These are phyloP conservation scores for Mustelus asterias DNA, from an alignment of 2,113 vertebrate species.

Conservation along the genomic window DNA sequence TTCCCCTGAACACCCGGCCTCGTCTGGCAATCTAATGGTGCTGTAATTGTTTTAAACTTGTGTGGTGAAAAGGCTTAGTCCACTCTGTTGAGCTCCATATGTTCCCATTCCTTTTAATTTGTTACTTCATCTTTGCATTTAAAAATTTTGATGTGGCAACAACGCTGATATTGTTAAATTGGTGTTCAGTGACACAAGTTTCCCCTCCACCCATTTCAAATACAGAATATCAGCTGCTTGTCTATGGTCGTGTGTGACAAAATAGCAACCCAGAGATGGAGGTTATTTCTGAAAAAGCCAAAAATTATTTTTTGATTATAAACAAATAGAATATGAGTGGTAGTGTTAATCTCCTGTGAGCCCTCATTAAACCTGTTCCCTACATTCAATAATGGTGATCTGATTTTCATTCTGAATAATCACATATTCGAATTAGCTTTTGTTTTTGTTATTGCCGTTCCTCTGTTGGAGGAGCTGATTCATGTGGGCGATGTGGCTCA, in stretches of 20 bases:
- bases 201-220: not conserved
- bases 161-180: not conserved
- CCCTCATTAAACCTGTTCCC: not conserved
- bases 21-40: not conserved
- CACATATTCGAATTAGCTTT: not conserved
- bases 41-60: not conserved
- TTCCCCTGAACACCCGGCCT: not conserved
- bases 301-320: not conserved
- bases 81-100: not conserved
- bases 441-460: not conserved
- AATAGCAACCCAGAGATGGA: not conserved
- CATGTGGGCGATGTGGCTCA: not conserved
- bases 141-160: not conserved
- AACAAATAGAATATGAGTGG: too few relatives aligned
- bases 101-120: not conserved
- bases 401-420: not conserved
- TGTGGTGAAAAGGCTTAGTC: not conserved
- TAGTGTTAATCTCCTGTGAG: not conserved
- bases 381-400: not conserved
- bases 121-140: not conserved
- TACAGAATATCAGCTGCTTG: not conserved
- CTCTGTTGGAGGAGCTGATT: not conserved
- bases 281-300: not conserved
- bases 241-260: not conserved
- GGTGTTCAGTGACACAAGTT: not conserved